These are phyloP conservation scores for Conopomorpha cramerella DNA, from an alignment of 1,140 invertebrate species.

Conservation along the genomic window DNA sequence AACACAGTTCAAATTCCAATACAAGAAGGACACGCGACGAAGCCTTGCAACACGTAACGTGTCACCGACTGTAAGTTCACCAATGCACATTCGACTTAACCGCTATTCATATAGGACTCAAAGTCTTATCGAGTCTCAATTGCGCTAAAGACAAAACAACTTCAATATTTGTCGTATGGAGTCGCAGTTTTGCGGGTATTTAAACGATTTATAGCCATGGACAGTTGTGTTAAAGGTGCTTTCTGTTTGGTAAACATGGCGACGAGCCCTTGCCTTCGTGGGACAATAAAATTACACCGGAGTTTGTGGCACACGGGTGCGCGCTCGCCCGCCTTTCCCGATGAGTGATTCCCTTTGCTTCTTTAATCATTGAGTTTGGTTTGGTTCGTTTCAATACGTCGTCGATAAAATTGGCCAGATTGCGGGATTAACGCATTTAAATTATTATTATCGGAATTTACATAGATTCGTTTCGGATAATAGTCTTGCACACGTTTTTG, in stretches of 20 bases:
- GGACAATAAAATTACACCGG: constrained; percentile 41
- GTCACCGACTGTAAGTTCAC: too few relatives aligned
- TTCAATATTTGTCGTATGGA: constrained; percentile 26
- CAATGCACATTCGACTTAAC: too few relatives aligned
- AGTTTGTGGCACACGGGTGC: constrained; percentile 32
- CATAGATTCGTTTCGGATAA: too few relatives aligned
- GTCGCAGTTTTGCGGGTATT: constrained; percentile 13
- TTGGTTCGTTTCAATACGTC: too few relatives aligned
- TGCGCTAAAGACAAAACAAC: constrained; percentile 37
- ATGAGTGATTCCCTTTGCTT: constrained; percentile 44
- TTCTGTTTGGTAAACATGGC: constrained; percentile 25
- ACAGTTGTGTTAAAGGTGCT: constrained; percentile 27
- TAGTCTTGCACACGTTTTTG: too few relatives aligned
- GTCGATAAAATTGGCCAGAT: too few relatives aligned
- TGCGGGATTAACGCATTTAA: too few relatives aligned
- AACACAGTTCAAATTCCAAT: background rate
- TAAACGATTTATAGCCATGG: constrained; percentile 27
- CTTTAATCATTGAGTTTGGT: too few relatives aligned
- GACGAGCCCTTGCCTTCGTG: constrained; percentile 14
- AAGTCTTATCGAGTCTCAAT: too few relatives aligned
- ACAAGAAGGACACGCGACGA: constrained; percentile 1
- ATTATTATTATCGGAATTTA: too few relatives aligned
- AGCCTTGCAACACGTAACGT: constrained; percentile 24
- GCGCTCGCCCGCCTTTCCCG: constrained; percentile 37
- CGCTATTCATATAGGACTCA: too few relatives aligned